Percentiles rank a stretch among this genome's conserved stretches.
Evolutionary conservation across 2,888 invertebrate genomes (phyloP).

Genomic region (Portevinia maculata): DNA sequence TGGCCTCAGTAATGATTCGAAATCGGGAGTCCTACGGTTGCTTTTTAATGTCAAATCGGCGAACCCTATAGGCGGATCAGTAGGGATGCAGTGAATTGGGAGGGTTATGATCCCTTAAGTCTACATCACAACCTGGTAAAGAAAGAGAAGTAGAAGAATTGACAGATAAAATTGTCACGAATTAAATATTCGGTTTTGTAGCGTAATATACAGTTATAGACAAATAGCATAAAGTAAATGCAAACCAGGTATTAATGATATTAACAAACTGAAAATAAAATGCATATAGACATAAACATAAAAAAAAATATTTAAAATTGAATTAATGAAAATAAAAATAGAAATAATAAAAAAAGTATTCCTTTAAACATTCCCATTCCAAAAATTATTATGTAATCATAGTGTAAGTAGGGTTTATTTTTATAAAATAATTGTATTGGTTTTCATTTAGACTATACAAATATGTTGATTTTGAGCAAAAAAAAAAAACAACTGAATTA

Average conservation of each 20-base stretch:
- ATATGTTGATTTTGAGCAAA: conserved; percentile 10
- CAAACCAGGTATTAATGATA: conserved; percentile 40
- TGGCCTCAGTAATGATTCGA: too few relatives aligned
- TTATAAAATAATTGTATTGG: conserved; percentile 15
- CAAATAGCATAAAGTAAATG: conserved; percentile 49
- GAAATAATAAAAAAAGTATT: conserved; percentile 46
- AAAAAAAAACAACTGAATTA: conserved; percentile 6
- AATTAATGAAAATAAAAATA: conserved; percentile 24
- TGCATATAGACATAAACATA: conserved; percentile 49
- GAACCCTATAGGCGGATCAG: too few relatives aligned
- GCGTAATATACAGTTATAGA: conserved; percentile 57
- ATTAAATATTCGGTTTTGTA: not conserved
- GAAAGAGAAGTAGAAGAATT: too few relatives aligned
- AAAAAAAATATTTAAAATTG: not conserved
- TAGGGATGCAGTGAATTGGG: too few relatives aligned
- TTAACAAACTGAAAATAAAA: conserved; percentile 59
- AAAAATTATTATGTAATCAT: conserved; percentile 53
- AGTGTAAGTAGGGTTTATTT: conserved; percentile 20
- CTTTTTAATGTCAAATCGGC: too few relatives aligned
- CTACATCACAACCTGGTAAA: too few relatives aligned
- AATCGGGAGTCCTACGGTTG: too few relatives aligned
- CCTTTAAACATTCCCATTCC: conserved; percentile 73
- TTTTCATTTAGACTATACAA: conserved; percentile 21
- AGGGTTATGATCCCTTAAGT: too few relatives aligned
- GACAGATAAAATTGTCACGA: not conserved